phyloP scores from a whole-genome alignment of 2,888 invertebrate genomes.

The Agrochola macilenta region DNA sequence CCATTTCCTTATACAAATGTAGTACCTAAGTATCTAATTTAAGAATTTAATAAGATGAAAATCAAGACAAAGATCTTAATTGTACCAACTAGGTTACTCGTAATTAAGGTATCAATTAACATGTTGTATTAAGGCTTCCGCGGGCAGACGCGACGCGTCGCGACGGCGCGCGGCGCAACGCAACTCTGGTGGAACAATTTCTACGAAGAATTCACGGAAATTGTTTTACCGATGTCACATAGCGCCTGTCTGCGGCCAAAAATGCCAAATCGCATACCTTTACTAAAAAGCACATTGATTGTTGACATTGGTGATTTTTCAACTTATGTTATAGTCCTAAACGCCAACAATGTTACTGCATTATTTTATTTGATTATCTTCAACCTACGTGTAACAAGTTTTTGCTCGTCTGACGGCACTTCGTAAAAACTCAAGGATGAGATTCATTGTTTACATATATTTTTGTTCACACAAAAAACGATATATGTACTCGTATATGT shows the following conservation, averaged over 20 bases:
- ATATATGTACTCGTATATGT: neutral
- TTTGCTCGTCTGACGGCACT: constrained; percentile 23
- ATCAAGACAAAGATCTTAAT: neutral
- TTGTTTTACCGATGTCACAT: too few species aligned
- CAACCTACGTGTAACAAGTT: constrained; percentile 27
- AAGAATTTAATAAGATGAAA: neutral
- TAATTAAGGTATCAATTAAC: neutral
- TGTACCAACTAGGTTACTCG: neutral
- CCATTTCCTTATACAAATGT: neutral
- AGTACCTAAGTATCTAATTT: neutral
- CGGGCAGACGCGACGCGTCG: too few species aligned
- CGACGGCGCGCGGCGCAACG: too few species aligned
- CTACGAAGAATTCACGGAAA: too few species aligned
- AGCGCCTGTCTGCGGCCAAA: too few species aligned
- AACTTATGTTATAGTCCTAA: neutral
- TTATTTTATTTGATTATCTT: constrained; percentile 7
- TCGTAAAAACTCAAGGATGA: constrained; percentile 49
- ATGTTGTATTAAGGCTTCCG: neutral
- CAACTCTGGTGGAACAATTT: too few species aligned
- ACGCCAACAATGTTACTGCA: neutral
- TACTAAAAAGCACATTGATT: neutral
- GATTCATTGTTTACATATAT: constrained; percentile 22
- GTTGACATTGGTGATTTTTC: neutral
- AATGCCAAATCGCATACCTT: neutral
- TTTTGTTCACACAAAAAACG: constrained; percentile 39